A percentile compares a stretch with the other conserved stretches of the same genome.
Conservation (phyloP, 2,888 invertebrate species). For the Shargacucullia verbasci region DNA sequence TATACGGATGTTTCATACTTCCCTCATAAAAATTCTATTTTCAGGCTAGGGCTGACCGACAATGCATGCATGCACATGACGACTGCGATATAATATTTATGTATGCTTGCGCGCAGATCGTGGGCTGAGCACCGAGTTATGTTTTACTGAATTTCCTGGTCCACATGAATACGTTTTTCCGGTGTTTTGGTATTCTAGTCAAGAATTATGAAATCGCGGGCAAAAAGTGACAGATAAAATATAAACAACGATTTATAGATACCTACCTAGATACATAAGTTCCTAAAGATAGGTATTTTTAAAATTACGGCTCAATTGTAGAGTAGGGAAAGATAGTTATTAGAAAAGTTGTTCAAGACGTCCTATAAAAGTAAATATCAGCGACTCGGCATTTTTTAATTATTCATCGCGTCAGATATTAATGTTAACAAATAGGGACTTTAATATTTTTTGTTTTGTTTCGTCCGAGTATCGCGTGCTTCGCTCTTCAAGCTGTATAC, state of each 20-base stretch:
- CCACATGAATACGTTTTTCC: slow-evolving; percentile 20
- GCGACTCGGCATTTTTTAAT: too few relatives aligned
- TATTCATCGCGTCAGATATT: too few relatives aligned
- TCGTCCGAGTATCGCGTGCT: slow-evolving; percentile 59
- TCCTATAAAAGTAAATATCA: too few relatives aligned
- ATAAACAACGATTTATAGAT: too few relatives aligned
- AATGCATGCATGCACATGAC: slow-evolving; percentile 57
- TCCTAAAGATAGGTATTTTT: too few relatives aligned
- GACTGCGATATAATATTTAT: slow-evolving; percentile 48
- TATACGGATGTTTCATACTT: slow-evolving; percentile 40
- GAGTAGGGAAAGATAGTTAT: neutral
- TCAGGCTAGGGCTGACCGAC: slow-evolving; percentile 37
- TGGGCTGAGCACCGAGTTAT: slow-evolving; percentile 22
- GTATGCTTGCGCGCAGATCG: slow-evolving; percentile 32
- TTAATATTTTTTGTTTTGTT: slow-evolving; percentile 41
- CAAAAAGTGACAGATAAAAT: too few relatives aligned
- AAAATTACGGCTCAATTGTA: too few relatives aligned
- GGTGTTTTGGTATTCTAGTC: slow-evolving; percentile 15
- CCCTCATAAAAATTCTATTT: slow-evolving; percentile 58
- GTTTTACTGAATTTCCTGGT: slow-evolving; percentile 38
- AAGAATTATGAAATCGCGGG: slow-evolving; percentile 3
- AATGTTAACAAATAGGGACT: slow-evolving; percentile 28
- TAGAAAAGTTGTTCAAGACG: neutral
- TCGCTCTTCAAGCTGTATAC: slow-evolving; percentile 67
- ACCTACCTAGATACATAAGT: too few relatives aligned